Evolutionary conservation across 2,797 vertebrate genomes (phyloP).

Genomic region (Poeciliopsis turneri): DNA sequence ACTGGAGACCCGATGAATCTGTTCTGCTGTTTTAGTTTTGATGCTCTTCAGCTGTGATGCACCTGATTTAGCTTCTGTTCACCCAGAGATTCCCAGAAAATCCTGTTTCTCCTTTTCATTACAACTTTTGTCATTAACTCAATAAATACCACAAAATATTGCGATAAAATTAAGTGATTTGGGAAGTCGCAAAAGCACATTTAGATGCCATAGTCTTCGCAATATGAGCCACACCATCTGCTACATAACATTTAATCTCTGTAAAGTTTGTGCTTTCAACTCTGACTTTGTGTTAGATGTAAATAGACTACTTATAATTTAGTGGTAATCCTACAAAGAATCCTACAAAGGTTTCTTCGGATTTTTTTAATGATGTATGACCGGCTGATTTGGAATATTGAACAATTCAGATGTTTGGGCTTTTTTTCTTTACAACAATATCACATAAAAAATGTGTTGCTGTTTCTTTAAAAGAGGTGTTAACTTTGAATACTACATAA

Average conservation of each 20-base stretch:
- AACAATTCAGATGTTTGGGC: neutral
- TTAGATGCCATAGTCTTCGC: conserved; percentile 1
- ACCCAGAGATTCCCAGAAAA: neutral
- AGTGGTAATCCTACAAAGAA: neutral
- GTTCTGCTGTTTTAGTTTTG: neutral
- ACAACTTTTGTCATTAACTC: neutral
- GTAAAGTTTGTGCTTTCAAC: neutral
- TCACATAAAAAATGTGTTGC: neutral
- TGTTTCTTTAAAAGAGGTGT: neutral
- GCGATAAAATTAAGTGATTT: neutral
- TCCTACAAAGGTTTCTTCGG: neutral
- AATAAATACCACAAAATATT: neutral
- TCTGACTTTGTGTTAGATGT: neutral
- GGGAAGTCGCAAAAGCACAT: conserved; percentile 6
- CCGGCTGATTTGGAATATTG: neutral
- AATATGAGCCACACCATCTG: conserved; percentile 8
- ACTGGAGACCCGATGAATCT: neutral
- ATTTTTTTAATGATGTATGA: neutral
- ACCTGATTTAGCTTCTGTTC: neutral
- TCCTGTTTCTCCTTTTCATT: neutral
- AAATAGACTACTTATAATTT: neutral
- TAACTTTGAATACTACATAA: neutral
- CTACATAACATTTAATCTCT: neutral
- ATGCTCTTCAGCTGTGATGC: neutral
- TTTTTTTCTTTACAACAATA: neutral